Conservation (phyloP, 2,113 vertebrate species). For the Grantiella picta region DNA sequence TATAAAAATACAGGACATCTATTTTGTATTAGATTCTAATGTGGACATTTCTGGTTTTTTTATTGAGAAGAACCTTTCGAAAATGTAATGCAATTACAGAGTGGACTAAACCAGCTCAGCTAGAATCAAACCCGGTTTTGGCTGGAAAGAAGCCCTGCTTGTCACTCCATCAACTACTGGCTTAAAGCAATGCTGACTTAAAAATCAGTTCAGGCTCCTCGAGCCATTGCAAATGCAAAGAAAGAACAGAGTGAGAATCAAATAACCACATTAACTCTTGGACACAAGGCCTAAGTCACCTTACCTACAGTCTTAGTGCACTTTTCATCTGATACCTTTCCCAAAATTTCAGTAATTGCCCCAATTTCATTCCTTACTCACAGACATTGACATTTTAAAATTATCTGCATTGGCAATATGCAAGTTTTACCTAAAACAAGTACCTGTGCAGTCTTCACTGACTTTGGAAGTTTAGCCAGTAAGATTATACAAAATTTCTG, state of each 20-base stretch:
- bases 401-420: not conserved
- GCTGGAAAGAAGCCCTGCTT: not conserved
- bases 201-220: not conserved
- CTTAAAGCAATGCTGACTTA: not conserved
- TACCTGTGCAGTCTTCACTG: not conserved
- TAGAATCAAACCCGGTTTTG: not conserved
- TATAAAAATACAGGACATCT: not conserved
- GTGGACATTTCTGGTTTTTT: not conserved
- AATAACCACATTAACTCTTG: not conserved
- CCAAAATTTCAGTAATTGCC: not conserved
- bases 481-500: not conserved
- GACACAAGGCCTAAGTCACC: not conserved
- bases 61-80: not conserved
- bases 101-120: not conserved
- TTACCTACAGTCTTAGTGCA: not conserved
- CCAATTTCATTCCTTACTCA: not conserved
- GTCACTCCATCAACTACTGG: not conserved
- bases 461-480: not conserved
- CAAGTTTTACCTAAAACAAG: not conserved
- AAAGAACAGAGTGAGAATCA: not conserved
- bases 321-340: not conserved
- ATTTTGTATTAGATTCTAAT: not conserved
- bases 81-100: not conserved
- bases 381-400: not conserved
- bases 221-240: not conserved